Conservation (phyloP, 2,797 vertebrate genomes). For the Echeneis naucrates region DNA sequence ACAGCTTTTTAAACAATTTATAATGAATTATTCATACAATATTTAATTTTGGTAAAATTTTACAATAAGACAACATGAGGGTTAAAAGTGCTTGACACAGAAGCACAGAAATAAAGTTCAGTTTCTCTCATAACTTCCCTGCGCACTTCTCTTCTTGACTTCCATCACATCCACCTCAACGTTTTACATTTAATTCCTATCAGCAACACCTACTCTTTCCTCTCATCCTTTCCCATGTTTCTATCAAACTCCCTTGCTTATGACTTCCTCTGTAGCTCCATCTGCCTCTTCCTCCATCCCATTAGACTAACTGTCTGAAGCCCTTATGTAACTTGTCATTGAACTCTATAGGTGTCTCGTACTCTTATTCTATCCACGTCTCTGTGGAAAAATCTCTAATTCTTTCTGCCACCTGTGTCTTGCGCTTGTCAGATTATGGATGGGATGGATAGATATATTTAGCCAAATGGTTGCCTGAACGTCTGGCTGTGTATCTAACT, state of each 20-base stretch:
- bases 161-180: constrained; percentile 21
- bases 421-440: constrained; percentile 23
- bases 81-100: not conserved
- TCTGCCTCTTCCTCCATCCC: constrained; percentile 49
- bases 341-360: constrained; percentile 54
- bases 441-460: not conserved
- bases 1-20: too few species aligned
- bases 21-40: too few species aligned
- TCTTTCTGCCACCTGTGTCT: constrained; percentile 5
- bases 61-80: too few species aligned
- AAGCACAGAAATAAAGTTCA: not conserved
- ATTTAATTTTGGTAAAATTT: too few species aligned
- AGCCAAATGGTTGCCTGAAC: constrained; percentile 5
- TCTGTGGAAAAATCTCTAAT: constrained; percentile 36
- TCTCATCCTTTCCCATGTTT: constrained; percentile 59
- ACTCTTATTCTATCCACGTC: constrained; percentile 24
- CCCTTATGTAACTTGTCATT: constrained; percentile 55
- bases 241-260: constrained; percentile 47
- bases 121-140: not conserved
- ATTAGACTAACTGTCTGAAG: constrained; percentile 49
- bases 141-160: constrained; percentile 4
- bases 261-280: constrained; percentile 47
- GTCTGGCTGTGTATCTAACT: constrained; percentile 2
- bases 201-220: constrained; percentile 45
- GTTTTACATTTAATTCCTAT: constrained; percentile 47